These are phyloP conservation scores for Dicerorhinus sumatrensis DNA, from an alignment of 2,113 vertebrate genomes.

Conservation along the genomic window DNA sequence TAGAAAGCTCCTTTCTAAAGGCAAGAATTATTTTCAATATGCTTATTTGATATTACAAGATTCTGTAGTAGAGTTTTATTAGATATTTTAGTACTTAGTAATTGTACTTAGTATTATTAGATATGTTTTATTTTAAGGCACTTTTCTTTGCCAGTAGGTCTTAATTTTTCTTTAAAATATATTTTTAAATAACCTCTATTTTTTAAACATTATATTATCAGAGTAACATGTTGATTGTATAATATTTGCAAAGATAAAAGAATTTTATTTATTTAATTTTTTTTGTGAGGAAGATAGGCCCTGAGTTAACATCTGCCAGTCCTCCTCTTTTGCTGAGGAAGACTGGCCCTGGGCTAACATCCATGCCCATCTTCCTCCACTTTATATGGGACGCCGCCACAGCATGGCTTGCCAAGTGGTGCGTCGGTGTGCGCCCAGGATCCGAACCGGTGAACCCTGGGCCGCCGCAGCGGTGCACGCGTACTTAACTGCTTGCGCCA, in stretches of 20 bases:
- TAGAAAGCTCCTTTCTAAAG: conserved; percentile 96
- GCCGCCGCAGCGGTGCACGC: too few relatives aligned
- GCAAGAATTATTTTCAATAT: conserved; percentile 72
- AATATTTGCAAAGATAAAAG: conserved; percentile 31
- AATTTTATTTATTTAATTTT: not conserved
- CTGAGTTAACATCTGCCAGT: too few relatives aligned
- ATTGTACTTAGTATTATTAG: not conserved
- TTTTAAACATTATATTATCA: not conserved
- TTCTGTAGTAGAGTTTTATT: conserved; percentile 43
- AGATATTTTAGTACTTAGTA: not conserved
- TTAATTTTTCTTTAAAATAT: conserved; percentile 23
- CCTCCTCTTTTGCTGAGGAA: too few relatives aligned
- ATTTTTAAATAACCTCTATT: not conserved
- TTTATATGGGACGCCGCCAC: too few relatives aligned
- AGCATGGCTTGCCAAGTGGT: too few relatives aligned
- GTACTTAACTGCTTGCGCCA: too few relatives aligned
- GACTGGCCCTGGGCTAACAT: too few relatives aligned
- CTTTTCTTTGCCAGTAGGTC: not conserved
- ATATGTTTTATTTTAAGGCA: not conserved
- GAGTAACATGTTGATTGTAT: not conserved
- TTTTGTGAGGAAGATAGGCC: too few relatives aligned
- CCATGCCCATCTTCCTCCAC: too few relatives aligned
- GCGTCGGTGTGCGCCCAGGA: too few relatives aligned
- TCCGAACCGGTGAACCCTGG: too few relatives aligned
- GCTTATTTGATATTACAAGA: not conserved